These are phyloP conservation scores for Neoseiulus cucumeris DNA, from an alignment of 1,140 invertebrate species.

Conservation along the genomic window DNA sequence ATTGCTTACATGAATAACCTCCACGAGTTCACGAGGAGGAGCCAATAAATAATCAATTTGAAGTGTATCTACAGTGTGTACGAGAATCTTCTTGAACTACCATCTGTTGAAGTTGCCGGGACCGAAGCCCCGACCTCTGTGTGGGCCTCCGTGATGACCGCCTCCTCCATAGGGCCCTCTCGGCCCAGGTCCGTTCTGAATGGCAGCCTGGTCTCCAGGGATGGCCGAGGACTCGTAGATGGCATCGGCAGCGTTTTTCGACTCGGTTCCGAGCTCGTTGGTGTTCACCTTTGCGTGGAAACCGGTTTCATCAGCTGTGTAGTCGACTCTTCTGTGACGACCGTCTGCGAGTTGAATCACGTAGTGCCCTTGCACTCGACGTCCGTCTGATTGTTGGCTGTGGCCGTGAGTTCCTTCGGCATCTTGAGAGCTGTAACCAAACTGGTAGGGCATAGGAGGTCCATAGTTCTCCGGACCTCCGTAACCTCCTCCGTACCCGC, in stretches of 20 bases:
- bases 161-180: not conserved
- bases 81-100: no score
- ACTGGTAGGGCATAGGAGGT: not conserved
- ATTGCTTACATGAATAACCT: no score
- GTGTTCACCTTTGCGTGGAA: constrained; percentile 25
- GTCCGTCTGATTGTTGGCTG: constrained; percentile 42
- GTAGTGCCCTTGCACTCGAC: constrained; percentile 47
- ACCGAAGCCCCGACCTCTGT: no score
- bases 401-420: not conserved
- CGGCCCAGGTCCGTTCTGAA: not conserved
- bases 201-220: not conserved
- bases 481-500: not conserved
- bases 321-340: constrained; percentile 18
- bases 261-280: not conserved
- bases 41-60: no score
- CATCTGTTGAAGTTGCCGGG: no score
- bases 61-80: no score
- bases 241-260: not conserved
- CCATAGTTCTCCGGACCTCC: not conserved
- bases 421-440: constrained; percentile 1
- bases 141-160: not conserved
- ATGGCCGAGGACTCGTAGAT: not conserved
- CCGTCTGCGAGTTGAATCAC: constrained; percentile 47
- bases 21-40: no score
- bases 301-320: constrained; percentile 19